Evolutionary conservation across 2,113 vertebrate species (phyloP).

Genomic region (Monopterus albus): DNA sequence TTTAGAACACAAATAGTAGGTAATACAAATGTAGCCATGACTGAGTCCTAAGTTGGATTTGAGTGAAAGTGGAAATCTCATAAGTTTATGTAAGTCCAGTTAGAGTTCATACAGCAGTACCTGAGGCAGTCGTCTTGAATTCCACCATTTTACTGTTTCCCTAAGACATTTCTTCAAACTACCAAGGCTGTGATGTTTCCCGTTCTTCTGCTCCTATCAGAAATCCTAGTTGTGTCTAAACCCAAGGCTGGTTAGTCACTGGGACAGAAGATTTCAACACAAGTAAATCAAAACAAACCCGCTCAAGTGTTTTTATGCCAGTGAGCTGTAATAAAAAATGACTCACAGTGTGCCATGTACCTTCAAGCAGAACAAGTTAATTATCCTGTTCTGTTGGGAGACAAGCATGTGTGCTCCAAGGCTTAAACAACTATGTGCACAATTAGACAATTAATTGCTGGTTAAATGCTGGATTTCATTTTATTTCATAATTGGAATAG

Average conservation of each 20-base stretch:
- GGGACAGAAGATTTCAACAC: slow-evolving; percentile 8
- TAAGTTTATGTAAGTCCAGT: too few species aligned
- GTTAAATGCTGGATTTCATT: too few species aligned
- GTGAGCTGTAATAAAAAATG: slow-evolving; percentile 16
- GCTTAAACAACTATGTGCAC: not conserved
- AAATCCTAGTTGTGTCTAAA: not conserved
- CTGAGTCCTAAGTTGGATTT: too few species aligned
- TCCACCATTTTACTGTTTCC: too few species aligned
- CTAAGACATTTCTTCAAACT: not conserved
- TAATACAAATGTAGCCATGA: too few species aligned
- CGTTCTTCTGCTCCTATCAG: not conserved
- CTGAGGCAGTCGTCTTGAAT: too few species aligned
- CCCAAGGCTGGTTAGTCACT: slow-evolving; percentile 26
- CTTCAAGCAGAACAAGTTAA: not conserved
- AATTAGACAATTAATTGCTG: not conserved
- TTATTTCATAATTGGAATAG: too few species aligned
- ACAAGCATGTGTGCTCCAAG: not conserved
- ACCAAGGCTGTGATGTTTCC: not conserved
- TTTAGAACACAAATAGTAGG: too few species aligned
- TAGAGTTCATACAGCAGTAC: too few species aligned
- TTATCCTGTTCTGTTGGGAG: not conserved
- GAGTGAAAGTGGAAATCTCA: too few species aligned
- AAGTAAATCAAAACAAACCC: slow-evolving; percentile 17
- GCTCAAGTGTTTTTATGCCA: slow-evolving; percentile 8
- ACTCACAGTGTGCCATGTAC: slow-evolving; percentile 1